Percentiles rank a stretch among this genome's conserved stretches.
phyloP scores from a whole-genome alignment of 1,140 invertebrate genomes.

The Conopomorpha cramerella region DNA sequence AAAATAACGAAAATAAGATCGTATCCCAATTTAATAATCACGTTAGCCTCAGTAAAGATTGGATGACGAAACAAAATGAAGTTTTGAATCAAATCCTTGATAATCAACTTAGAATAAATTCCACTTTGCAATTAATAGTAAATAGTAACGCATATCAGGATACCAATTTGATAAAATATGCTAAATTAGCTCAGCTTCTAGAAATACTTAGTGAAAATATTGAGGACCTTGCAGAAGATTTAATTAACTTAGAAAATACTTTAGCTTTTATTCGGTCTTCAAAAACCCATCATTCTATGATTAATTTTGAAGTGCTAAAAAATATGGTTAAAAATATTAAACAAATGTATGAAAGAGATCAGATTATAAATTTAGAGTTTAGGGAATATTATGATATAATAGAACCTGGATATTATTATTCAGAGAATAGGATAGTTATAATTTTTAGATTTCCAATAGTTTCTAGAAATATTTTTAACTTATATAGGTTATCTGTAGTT shows the following conservation, averaged over 20 bases:
- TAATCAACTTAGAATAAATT: constrained; percentile 2
- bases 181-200: background rate
- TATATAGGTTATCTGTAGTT: background rate
- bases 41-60: constrained; percentile 2
- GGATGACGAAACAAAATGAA: background rate
- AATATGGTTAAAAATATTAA: background rate
- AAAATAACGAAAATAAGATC: constrained; percentile 2
- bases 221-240: background rate
- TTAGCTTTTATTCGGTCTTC: constrained; percentile 3
- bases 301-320: background rate
- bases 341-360: background rate
- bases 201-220: background rate
- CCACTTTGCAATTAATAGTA: too few relatives aligned
- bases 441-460: constrained; percentile 3
- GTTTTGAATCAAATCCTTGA: constrained; percentile 1
- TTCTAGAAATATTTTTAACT: background rate
- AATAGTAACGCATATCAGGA: too few relatives aligned
- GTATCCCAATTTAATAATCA: background rate
- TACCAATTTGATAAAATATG: constrained; percentile 1
- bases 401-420: constrained; percentile 1
- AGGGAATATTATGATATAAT: constrained; percentile 4
- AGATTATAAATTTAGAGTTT: constrained; percentile 2
- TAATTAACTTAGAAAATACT: constrained; percentile 2
- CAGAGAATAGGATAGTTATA: constrained; percentile 2
- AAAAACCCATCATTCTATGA: constrained; percentile 3